Evolutionary conservation across 2,113 vertebrate genomes (phyloP), one percentile per base, ranked within the genome.

Genomic region (Zosterops borbonicus): DNA sequence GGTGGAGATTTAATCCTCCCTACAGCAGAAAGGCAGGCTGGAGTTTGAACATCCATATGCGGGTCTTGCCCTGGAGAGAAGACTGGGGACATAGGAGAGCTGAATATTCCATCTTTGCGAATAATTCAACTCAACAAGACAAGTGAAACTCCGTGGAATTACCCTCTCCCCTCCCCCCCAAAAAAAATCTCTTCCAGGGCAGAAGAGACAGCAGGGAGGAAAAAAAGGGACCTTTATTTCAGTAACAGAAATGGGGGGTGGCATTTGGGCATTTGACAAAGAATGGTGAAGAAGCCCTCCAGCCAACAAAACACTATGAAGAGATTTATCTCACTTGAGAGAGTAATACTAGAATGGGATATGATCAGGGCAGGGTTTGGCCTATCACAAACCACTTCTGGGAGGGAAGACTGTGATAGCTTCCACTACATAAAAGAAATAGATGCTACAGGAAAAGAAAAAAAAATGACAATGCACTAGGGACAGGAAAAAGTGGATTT

Each of bases 121-220:
- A 58, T n/a, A 93, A 89, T 37, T 71, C 60, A 59, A 7, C 37
- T 50, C 44, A 87, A 46, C 6, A 63, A 56, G 41, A 52, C 13
- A 77, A 10, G 25, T 25, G 52, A 75, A 70, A 33, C 46, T 67
- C 62, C 25, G 59, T 14, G 12, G 8, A 90, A 12, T 2, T 4
- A 58, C 6, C 11, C 31, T 2, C 9, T 2, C 9, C 22, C 6
- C 4, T 5, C 5, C 37, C 22, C 6, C 4, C 6, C 5, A 22
- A 41, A 59, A 77, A 59, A 75, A 59, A 19, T 71, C 29, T 71
- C n/a, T 55, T 85, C 39, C 44, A 85, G 17, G 12, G 74, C 29
- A 64, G 46, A 92, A 77, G 13, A 60, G 12, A 49, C 3, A 3
- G 1, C 4, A 6, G 8, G 9, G 28, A 33, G 3, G 6, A 7